Percentiles rank a stretch among this genome's conserved stretches.
Evolutionary conservation across 2,888 invertebrate species (phyloP).

Genomic region (Spodoptera picta): DNA sequence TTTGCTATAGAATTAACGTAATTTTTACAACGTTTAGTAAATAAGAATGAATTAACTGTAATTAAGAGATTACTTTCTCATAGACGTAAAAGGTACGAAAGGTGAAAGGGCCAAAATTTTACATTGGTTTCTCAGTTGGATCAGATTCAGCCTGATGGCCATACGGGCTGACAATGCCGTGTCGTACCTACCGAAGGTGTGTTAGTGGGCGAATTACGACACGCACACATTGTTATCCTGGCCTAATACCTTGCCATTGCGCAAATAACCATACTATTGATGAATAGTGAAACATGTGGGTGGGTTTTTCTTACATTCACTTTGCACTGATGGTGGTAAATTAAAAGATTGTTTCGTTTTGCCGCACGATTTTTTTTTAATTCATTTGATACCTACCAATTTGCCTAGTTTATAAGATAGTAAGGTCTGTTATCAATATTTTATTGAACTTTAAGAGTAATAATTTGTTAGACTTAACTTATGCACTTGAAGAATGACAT

Average conservation of each 20-base stretch:
- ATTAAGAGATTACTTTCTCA: background rate
- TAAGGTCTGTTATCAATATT: too few species aligned
- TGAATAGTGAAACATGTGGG: constrained; percentile 55
- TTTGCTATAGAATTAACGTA: too few species aligned
- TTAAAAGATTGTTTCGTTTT: constrained; percentile 33
- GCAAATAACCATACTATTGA: constrained; percentile 52
- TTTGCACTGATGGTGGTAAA: constrained; percentile 27
- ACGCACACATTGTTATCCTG: constrained; percentile 71
- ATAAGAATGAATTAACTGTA: too few species aligned
- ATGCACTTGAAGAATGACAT: too few species aligned
- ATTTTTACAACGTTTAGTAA: too few species aligned
- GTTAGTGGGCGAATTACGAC: constrained; percentile 66
- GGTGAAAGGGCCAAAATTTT: constrained; percentile 52
- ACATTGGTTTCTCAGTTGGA: constrained; percentile 30
- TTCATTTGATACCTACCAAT: too few species aligned
- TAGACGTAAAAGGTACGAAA: constrained; percentile 28
- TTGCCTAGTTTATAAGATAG: too few species aligned
- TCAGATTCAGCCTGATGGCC: constrained; percentile 49
- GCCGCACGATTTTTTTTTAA: constrained; percentile 2
- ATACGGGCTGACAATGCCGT: constrained; percentile 49
- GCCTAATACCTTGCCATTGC: constrained; percentile 52
- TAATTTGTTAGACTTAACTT: too few species aligned
- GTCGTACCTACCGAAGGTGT: constrained; percentile 34
- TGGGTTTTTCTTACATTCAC: constrained; percentile 48
- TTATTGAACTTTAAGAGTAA: too few species aligned